Evolutionary conservation across 1,140 invertebrate genomes (phyloP).

Genomic region (Amphibalanus amphitrite): DNA sequence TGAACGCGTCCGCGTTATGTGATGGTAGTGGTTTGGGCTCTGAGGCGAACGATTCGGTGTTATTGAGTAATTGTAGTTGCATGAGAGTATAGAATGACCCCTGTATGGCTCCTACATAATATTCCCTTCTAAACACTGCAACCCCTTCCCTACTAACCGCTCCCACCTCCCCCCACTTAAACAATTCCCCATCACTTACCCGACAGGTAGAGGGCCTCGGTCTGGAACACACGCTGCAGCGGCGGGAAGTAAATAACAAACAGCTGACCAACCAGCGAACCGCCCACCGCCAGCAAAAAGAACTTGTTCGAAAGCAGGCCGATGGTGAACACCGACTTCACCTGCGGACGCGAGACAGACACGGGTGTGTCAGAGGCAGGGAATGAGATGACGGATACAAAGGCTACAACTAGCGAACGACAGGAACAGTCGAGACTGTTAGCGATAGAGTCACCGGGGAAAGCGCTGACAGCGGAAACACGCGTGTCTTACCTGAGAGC

Average conservation of each 20-base stretch:
- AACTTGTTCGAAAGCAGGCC: conserved; percentile 83
- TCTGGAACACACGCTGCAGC: conserved; percentile 90
- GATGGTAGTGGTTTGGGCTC: too few relatives aligned
- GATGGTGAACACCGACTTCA: conserved; percentile 42
- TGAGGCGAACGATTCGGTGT: too few relatives aligned
- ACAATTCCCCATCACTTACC: neutral
- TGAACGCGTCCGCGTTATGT: too few relatives aligned
- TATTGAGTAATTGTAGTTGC: too few relatives aligned
- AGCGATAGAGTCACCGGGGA: neutral
- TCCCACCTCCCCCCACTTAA: neutral
- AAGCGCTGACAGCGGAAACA: neutral
- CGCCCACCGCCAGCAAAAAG: conserved; percentile 82
- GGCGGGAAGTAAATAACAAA: conserved; percentile 94
- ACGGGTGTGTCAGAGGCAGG: too few relatives aligned
- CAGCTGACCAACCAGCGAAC: conserved; percentile 87
- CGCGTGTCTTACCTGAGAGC: conserved; percentile 54
- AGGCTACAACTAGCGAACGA: neutral
- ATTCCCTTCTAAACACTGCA: neutral
- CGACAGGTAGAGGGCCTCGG: conserved; percentile 54
- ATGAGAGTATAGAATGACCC: neutral
- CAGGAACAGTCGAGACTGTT: conserved; percentile 7
- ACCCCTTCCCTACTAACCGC: neutral
- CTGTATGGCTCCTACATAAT: neutral
- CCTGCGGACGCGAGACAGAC: too few relatives aligned
- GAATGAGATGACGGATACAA: too few relatives aligned